Evolutionary conservation across 2,888 invertebrate genomes (phyloP), one percentile per base, ranked within the genome.

Genomic region (Cyaniris semiargus): DNA sequence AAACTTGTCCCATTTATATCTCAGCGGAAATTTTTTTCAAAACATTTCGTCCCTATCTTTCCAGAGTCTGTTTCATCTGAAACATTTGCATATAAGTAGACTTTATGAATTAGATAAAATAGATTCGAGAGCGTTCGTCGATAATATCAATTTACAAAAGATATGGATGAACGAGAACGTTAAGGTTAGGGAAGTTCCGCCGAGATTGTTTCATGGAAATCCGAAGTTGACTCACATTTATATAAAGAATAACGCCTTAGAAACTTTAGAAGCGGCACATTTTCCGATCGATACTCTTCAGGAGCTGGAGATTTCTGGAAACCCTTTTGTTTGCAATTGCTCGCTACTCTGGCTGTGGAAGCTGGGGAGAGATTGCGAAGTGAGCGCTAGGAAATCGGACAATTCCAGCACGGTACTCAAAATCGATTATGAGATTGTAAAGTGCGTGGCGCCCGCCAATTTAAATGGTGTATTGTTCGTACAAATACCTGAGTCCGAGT

Each of bases 301-400:
- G 85, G 95, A 95, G 79, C 92, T 98, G 53, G 95, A 96, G 81
- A 94, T 98, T 76, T 96, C 97, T 53, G 97, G 97, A 48, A 98
- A 98, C 91, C 97, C 97, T 0, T 94, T 98, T 80, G 95, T 96
- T 79, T 98, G 98, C 90, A 98, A 98, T 89, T 98, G 98, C 86
- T 97, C 97, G 76, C 91, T 98, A 79, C 94, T 97, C 80, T 98
- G 98, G 98, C 92, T 98, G 70, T 97, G 97, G 97, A 96, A 96
- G 85, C 94, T 97, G 72, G 91, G 90, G 34, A 88, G 87, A 80
- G 92, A 93, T 79, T 92, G 91, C 83, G 92, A 92, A 85, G 84
- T 89, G 7, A 91, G 86, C 77, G 89, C 84, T 79, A 91, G 86
- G 79, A 90, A 88, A 79, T 86, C 88, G 78, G 89, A 87, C 70